Percentiles rank a stretch among this genome's conserved stretches.
phyloP scores from a whole-genome alignment of 2,888 invertebrate species.

The Drosophila barbarae region DNA sequence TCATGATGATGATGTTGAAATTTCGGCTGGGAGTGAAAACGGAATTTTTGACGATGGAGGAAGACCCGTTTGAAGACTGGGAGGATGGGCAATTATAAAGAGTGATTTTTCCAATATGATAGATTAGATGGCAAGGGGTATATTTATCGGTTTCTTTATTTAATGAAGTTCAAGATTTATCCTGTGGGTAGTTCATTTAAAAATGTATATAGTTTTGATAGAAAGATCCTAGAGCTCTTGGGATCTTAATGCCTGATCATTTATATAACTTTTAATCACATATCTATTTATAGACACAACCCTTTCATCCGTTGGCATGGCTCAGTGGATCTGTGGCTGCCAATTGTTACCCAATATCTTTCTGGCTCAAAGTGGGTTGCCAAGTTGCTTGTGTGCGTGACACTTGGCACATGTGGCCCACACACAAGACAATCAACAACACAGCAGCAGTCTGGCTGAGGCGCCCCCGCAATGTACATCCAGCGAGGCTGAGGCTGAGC shows the following conservation, averaged over 20 bases:
- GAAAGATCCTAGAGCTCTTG: neutral
- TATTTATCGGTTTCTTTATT: too few relatives aligned
- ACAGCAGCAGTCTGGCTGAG: slow-evolving; percentile 9
- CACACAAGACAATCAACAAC: slow-evolving; percentile 58
- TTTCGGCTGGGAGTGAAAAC: slow-evolving; percentile 37
- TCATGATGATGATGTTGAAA: slow-evolving; percentile 39
- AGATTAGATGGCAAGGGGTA: neutral
- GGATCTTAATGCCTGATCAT: neutral
- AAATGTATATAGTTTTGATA: neutral
- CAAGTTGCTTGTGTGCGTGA: slow-evolving; percentile 53
- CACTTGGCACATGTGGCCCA: slow-evolving; percentile 60
- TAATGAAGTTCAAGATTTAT: neutral
- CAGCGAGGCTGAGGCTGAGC: slow-evolving; percentile 45
- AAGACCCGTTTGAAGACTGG: slow-evolving; percentile 28
- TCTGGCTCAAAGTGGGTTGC: slow-evolving; percentile 64
- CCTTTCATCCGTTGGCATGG: slow-evolving; percentile 5
- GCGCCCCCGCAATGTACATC: slow-evolving; percentile 54
- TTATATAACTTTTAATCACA: neutral
- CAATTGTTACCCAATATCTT: slow-evolving; percentile 68
- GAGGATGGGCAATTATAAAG: slow-evolving; percentile 32
- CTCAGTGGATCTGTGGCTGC: slow-evolving; percentile 31
- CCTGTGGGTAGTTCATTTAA: neutral
- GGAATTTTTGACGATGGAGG: slow-evolving; percentile 25
- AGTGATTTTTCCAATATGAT: slow-evolving; percentile 24
- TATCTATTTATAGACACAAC: slow-evolving; percentile 16